Percentiles rank a stretch among this genome's conserved stretches.
Conservation (phyloP, 2,797 vertebrate genomes). For the Danio choprae region DNA sequence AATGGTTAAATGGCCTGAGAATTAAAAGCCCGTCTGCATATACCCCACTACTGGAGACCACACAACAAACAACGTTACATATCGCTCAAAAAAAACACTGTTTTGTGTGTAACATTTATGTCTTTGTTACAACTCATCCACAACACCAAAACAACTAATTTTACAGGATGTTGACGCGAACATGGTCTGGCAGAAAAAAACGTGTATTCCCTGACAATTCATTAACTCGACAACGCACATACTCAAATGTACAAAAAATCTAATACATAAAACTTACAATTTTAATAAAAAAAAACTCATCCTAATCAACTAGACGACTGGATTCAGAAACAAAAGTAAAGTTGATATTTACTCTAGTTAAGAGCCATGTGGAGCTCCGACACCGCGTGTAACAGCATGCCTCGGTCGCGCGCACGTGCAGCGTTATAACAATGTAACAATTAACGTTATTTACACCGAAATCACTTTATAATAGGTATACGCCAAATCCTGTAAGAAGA, state of each 20-base stretch:
- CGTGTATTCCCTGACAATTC: no score
- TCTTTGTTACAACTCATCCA: background rate
- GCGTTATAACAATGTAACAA: background rate
- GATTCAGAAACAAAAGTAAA: background rate
- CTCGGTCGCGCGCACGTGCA: background rate
- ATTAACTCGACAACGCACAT: no score
- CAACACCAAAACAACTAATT: background rate
- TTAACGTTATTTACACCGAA: no score
- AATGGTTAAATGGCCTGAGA: no score
- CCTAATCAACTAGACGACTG: background rate
- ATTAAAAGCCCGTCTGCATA: no score
- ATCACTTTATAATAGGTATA: background rate
- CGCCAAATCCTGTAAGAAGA: background rate
- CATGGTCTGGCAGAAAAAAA: background rate
- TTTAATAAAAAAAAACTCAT: background rate
- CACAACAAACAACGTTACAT: background rate
- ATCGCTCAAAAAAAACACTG: no score
- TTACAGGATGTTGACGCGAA: background rate
- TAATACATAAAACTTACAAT: no score
- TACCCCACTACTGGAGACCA: no score
- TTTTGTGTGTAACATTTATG: background rate
- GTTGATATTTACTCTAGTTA: no score
- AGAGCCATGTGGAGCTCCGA: background rate
- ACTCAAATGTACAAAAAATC: background rate
- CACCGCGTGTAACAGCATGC: constrained; percentile 1